Evolutionary conservation across 2,888 invertebrate species (phyloP), one percentile per base, ranked within the genome.

Genomic region (Drosophila diplacantha): DNA sequence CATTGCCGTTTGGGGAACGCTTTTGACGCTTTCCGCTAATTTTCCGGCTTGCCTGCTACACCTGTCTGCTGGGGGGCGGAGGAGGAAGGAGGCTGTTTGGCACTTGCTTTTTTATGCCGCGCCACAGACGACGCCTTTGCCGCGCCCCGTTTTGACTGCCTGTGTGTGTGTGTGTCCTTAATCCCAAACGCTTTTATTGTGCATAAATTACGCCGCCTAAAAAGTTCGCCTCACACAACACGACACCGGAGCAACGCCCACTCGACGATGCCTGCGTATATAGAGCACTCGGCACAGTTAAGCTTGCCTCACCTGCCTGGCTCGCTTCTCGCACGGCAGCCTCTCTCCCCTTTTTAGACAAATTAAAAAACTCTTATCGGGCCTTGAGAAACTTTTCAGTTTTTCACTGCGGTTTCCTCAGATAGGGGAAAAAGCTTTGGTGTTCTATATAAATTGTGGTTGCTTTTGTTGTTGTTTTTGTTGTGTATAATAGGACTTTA

Each of bases 21-120:
- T 79, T 81, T 81, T 81, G 82, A 79, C 79, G 83, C 83, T 83
- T 81, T 76, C 80, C 80, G 83, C 80, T 83, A 81, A 81, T 81
- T 83, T 81, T 81, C 83, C 83, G 80, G 81, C 69, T 79, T 83
- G 83, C 66, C 74, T 74, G 80, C 62, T 72, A 77, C 76, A 75
- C 73, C 81, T 74, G 76, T 75, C 79, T 72, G 65, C 75, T 62
- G 55, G 37, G 16, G 20, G 18, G 32, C 26, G 38, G 11, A 29
- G 11, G 4, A 24, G 38, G 16, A 20, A 7, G 12, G 34, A 11
- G 18, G 50, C 50, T 9, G 18, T 29, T 22, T 41, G 46, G 51
- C 38, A 38, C 35, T 54, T 60, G 46, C 54, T 44, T 70, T 61
- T 71, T 68, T 65, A 62, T 49, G 58, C 37, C 24, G 35, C 41